A percentile compares a stretch with the other conserved stretches of the same genome.
Conservation (phyloP, 1,140 invertebrate genomes). For the Scaptodrosophila lebanonensis region DNA sequence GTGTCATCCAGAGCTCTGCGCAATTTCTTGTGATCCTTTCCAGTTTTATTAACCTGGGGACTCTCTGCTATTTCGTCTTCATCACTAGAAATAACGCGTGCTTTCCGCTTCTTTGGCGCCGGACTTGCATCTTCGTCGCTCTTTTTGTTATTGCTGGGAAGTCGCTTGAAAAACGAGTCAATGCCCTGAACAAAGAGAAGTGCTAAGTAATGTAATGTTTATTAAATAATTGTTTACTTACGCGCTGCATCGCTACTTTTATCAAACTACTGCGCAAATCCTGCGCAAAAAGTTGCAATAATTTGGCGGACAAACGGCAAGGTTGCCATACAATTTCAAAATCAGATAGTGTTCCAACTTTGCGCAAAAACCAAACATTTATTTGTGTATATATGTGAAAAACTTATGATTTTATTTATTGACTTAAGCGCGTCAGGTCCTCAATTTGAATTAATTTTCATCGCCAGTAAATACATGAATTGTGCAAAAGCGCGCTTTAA, state of each 20-base stretch:
- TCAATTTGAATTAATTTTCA: no score
- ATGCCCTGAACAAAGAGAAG: slow-evolving; percentile 30
- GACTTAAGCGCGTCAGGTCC: no score
- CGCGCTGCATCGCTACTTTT: slow-evolving; percentile 43
- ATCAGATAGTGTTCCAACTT: no score
- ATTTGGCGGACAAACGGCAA: no score
- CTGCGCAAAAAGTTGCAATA: no score
- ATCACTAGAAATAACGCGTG: slow-evolving; percentile 62
- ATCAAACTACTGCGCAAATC: no score
- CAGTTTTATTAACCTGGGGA: slow-evolving; percentile 35
- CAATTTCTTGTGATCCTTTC: slow-evolving; percentile 31
- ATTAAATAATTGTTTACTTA: slow-evolving; percentile 27
- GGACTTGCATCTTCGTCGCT: slow-evolving; percentile 24
- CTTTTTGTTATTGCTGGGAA: slow-evolving; percentile 35
- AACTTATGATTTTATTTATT: no score
- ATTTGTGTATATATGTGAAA: no score
- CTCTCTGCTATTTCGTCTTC: slow-evolving; percentile 52
- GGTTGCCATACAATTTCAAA: no score
- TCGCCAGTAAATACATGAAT: no score
- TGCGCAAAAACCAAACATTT: no score
- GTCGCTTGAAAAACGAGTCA: slow-evolving; percentile 51
- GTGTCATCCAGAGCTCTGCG: slow-evolving; percentile 4
- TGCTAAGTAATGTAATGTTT: neutral
- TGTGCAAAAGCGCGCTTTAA: no score
- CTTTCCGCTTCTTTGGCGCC: slow-evolving; percentile 62